These are phyloP conservation scores for Hyperopisus bebe DNA, from an alignment of 2,113 vertebrate species.

Conservation along the genomic window DNA sequence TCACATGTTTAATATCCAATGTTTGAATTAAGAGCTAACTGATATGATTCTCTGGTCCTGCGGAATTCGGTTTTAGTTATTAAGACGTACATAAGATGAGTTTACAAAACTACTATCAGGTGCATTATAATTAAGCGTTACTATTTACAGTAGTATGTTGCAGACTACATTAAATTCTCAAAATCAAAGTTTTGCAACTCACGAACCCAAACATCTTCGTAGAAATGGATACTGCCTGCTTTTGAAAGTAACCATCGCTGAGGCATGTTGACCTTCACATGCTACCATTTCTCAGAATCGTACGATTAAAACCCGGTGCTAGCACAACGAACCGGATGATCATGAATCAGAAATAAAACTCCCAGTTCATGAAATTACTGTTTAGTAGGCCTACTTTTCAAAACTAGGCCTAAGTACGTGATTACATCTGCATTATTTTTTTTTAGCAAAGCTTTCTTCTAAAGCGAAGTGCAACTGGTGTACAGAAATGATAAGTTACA, in stretches of 20 bases:
- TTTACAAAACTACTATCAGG: not conserved
- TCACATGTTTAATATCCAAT: not conserved
- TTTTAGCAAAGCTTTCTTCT: not conserved
- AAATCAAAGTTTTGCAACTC: not conserved
- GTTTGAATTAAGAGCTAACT: not conserved
- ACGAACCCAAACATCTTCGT: not conserved
- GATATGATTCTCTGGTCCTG: not conserved
- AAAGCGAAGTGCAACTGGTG: not conserved
- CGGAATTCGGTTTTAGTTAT: not conserved
- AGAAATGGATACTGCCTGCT: not conserved
- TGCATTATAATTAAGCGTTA: not conserved
- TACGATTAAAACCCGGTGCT: not conserved
- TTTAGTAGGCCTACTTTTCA: not conserved
- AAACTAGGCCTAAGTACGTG: not conserved
- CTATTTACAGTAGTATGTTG: not conserved
- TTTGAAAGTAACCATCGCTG: not conserved
- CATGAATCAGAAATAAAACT: not conserved
- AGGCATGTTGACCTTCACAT: not conserved
- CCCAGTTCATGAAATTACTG: not conserved
- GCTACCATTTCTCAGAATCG: not conserved
- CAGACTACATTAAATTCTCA: not conserved
- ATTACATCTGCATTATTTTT: not conserved
- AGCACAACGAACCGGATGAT: not conserved
- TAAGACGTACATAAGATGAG: not conserved
- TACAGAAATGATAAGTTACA: not conserved